Base-by-base conservation (phyloP, 2,888 invertebrate genomes). In the Hypolimnas misippus region DNA sequence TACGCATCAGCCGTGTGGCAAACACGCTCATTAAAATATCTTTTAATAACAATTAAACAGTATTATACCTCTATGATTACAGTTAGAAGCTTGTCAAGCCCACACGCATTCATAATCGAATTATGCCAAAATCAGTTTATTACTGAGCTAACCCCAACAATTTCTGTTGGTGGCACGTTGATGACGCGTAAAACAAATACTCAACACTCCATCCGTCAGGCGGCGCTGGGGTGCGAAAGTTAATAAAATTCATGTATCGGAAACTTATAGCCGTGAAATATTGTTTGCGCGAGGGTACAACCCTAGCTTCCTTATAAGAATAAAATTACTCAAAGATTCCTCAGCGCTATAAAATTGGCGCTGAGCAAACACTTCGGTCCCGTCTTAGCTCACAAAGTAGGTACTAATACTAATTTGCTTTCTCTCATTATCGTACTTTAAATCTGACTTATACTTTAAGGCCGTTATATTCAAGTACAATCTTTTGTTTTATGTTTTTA, bases 221-320 rank as follows among this genome's bases (percentile, higher is more conserved):
- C 68, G 67, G 53, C 53, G 59, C 53, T 66, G 74, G 81, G 87
- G 86, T 77, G 86, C 76, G 79, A 84, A 84, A 89, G 82, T 91
- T 91, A 91, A 92, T 91, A 92, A 92, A 92, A 92, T 92, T 92
- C 90, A 92, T 92, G 91, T 92, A 88, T 92, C 85, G 92, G 91
- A 92, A 92, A 91, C 86, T 88, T 90, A 91, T 86, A 85, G 79
- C 83, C 84, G 86, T 87, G 79, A 89, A 87, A 89, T 87, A 87
- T 89, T 85, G 84, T 86, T 83, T 81, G 81, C 70, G 77, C 72
- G 79, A 83, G 87, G 83, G 85, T 76, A 80, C 83, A 83, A 83
- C 87, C 86, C 86, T 82, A 72, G 74, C 71, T 75, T 79, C 80
- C 79, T 83, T 81, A 73, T 77, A 74, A 74, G 70, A 73, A 69